A percentile compares a stretch with the other conserved stretches of the same genome.
phyloP scores from a whole-genome alignment of 2,113 vertebrate genomes.

The Ochotona princeps region DNA sequence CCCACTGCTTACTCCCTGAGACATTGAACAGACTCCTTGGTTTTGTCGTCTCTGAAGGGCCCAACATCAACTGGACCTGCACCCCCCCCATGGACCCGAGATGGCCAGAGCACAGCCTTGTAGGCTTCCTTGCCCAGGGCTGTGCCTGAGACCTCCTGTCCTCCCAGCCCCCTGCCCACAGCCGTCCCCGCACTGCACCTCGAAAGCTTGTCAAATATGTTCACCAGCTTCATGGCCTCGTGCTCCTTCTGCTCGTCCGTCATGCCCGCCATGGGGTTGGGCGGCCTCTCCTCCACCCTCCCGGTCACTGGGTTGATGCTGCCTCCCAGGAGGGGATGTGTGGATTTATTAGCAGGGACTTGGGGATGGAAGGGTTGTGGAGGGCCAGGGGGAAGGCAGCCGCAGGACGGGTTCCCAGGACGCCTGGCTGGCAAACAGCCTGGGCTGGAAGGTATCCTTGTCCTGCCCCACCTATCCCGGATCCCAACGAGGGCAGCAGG shows the following conservation, averaged over 20 bases:
- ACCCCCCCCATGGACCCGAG: no score
- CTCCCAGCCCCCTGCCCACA: neutral
- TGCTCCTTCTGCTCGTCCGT: conserved; percentile 96
- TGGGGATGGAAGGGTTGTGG: neutral
- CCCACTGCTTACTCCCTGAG: no score
- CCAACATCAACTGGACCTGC: no score
- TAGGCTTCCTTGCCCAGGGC: no score
- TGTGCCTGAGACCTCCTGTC: no score
- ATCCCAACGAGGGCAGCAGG: fast-evolving
- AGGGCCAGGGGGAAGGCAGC: neutral
- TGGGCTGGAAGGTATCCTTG: no score
- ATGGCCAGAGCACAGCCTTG: no score
- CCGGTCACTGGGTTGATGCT: conserved; percentile 97
- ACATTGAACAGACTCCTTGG: no score
- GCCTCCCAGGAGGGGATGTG: neutral
- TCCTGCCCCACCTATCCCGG: neutral
- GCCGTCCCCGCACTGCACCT: conserved; percentile 81
- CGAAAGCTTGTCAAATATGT: conserved; percentile 94
- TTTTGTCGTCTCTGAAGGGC: no score
- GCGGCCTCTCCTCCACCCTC: conserved; percentile 92
- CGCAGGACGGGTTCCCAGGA: neutral
- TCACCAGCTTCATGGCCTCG: conserved; percentile 95
- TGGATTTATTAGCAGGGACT: no score
- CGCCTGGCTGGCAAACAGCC: no score
- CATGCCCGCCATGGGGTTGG: conserved; percentile 97